Conservation (phyloP, 2,888 invertebrate species). For the Reticulitermes lucifugus region DNA sequence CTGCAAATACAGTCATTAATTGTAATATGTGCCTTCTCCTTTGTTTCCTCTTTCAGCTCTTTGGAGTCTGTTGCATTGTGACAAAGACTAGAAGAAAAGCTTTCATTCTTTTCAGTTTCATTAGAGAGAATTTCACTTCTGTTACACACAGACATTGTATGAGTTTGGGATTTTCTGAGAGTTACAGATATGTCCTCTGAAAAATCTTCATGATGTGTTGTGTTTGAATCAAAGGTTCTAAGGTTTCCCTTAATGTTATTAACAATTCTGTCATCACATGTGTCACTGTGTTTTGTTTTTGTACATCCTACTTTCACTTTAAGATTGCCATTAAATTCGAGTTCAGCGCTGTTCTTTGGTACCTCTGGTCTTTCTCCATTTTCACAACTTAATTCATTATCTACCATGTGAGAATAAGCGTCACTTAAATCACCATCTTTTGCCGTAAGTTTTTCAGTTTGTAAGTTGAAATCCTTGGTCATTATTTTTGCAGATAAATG, state of each 20-base stretch:
- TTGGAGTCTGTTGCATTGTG: not conserved
- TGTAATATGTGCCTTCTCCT: too few species aligned
- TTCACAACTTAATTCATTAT: too few species aligned
- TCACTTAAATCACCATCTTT: not conserved
- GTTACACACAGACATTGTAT: not conserved
- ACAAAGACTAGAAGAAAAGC: not conserved
- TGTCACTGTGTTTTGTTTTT: not conserved
- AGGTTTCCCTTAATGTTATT: too few species aligned
- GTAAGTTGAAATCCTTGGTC: not conserved
- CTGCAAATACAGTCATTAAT: too few species aligned
- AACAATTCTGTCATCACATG: not conserved
- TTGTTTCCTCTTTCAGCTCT: not conserved
- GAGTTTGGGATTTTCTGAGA: not conserved
- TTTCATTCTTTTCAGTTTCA: not conserved
- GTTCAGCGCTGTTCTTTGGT: not conserved
- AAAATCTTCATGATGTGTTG: not conserved
- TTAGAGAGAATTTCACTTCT: not conserved
- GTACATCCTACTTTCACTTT: not conserved
- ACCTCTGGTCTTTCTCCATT: not conserved
- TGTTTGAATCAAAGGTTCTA: too few species aligned
- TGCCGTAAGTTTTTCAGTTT: not conserved
- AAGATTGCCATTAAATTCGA: not conserved
- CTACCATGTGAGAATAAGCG: too few species aligned
- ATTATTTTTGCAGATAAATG: constrained; percentile 4
- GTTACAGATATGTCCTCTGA: not conserved